Base-by-base conservation (phyloP, 2,113 vertebrate genomes). In the Ariopsis seemanni region DNA sequence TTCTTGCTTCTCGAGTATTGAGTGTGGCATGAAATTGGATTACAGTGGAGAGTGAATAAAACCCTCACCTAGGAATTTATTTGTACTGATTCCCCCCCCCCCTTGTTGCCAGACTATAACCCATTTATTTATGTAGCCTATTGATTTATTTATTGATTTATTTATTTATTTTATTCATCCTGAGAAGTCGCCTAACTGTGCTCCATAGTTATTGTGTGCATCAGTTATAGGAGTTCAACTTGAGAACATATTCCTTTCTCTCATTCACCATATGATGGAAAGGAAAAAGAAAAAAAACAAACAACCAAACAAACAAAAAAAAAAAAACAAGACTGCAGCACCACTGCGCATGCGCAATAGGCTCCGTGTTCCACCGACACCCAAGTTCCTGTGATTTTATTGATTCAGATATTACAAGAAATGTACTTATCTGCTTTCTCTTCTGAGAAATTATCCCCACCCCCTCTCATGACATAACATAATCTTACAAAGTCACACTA, bases 21-120 rank as follows among this genome's bases (percentile, higher is more conserved):
- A 89, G 83, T 85, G 84, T 85, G 83, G 86, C 88, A 88, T 91
- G 88, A 91, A 89, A 91, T 92, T 75, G 87, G 86, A 92, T 92
- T 91, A 89, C 79, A 91, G 87, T 88, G 81, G 69, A 88, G 79
- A 86, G 79, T 85, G 85, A 90, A 90, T 82, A 86, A 91, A 90
- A 79, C 69, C 78, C 86, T 82, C 72, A 87, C 78, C 82, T 55
- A 81, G 55, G 87, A 86, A 83, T 91, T 12, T 90, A 83, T 87
- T 86, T 67, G 87, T 62, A 78, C 74, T 30, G 74, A 77, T 89
- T 86, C 30, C 30, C 30, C 30, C 30, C 30, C 5, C 15, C 52
- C 8, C 50, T 78, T 53, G 75, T 86, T 86, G 72, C 79, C 74
- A 82, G 53, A 89, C 84, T 55, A 71, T 88, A 85, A 89, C 86